A percentile compares a stretch with the other conserved stretches of the same genome.
Evolutionary conservation across 2,113 vertebrate genomes (phyloP).

Genomic region (Cyanoramphus novaezelandiae): DNA sequence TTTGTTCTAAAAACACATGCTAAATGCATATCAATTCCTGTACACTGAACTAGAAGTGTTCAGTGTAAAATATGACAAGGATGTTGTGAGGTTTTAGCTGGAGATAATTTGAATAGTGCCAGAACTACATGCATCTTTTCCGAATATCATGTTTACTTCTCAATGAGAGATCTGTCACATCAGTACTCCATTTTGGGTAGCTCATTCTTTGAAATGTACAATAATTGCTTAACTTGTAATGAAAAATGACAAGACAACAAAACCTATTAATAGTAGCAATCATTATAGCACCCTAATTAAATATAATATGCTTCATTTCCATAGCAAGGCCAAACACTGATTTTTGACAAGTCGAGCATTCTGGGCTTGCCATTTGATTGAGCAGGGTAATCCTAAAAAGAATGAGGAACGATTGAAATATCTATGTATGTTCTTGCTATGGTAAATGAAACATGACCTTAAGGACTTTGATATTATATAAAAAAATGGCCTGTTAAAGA

Average conservation of each 20-base stretch:
- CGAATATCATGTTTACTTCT: background rate
- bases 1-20: background rate
- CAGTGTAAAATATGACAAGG: background rate
- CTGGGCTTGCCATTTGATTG: background rate
- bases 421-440: background rate
- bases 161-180: background rate
- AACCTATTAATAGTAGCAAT: background rate
- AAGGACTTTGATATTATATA: background rate
- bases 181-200: background rate
- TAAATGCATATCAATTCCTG: background rate
- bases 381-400: background rate
- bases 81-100: background rate
- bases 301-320: background rate
- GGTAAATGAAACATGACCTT: constrained; percentile 24
- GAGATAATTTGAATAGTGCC: background rate
- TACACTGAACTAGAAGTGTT: background rate
- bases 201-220: background rate
- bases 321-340: background rate
- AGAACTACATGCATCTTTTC: background rate
- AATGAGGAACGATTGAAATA: background rate
- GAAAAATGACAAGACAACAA: background rate
- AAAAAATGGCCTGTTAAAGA: background rate
- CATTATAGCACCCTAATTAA: background rate
- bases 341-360: background rate
- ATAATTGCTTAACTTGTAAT: background rate